These are phyloP conservation scores for Eristalinus aeneus DNA, from an alignment of 2,888 invertebrate genomes.

Conservation along the genomic window DNA sequence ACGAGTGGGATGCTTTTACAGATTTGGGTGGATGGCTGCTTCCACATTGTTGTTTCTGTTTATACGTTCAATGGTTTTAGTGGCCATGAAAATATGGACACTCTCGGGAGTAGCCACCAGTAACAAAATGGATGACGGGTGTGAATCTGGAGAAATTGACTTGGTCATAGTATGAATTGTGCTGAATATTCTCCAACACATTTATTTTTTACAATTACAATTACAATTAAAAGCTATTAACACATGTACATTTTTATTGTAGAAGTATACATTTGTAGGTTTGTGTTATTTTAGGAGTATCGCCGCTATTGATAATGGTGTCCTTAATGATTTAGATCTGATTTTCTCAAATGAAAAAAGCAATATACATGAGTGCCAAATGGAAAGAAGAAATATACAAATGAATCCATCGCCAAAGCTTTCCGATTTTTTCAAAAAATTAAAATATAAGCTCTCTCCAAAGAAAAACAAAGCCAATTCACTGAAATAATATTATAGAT, in stretches of 20 bases:
- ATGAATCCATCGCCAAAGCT: neutral
- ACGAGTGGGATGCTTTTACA: constrained; percentile 10
- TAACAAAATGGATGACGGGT: constrained; percentile 30
- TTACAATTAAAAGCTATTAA: constrained; percentile 46
- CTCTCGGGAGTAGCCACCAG: neutral
- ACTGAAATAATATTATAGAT: too few relatives aligned
- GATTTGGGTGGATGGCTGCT: constrained; percentile 43
- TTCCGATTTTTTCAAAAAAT: too few relatives aligned
- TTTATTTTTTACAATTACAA: constrained; percentile 23
- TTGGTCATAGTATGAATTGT: constrained; percentile 26
- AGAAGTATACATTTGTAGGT: neutral
- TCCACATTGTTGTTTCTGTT: constrained; percentile 37
- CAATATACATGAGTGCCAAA: neutral
- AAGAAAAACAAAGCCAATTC: too few relatives aligned
- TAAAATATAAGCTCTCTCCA: too few relatives aligned
- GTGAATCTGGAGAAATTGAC: constrained; percentile 11
- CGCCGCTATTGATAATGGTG: neutral
- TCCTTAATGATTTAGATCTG: neutral
- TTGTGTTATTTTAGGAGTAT: neutral
- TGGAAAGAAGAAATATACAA: neutral
- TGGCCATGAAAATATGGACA: constrained; percentile 46
- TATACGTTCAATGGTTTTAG: neutral
- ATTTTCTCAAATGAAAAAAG: neutral
- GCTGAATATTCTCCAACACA: constrained; percentile 7
- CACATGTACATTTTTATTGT: neutral